phyloP scores from a whole-genome alignment of 1,140 invertebrate genomes.

The Arion vulgaris region DNA sequence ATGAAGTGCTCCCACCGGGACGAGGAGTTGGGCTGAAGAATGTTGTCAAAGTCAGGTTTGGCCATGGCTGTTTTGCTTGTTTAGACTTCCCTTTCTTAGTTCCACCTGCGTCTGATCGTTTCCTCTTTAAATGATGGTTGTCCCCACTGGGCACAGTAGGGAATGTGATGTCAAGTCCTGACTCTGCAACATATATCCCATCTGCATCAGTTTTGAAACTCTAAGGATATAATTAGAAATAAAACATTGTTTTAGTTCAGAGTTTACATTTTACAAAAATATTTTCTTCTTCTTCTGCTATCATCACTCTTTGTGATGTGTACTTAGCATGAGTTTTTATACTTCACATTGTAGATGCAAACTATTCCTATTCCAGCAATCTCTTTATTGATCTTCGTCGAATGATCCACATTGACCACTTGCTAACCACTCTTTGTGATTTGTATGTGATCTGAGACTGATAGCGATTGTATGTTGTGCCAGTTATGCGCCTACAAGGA shows the following conservation, averaged over 20 bases:
- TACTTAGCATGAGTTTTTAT: no score
- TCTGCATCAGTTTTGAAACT: not conserved
- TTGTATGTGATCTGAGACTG: no score
- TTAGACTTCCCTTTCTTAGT: not conserved
- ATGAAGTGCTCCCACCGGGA: not conserved
- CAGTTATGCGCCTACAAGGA: no score
- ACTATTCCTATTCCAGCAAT: no score
- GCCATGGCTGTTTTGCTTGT: not conserved
- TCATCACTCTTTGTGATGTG: no score
- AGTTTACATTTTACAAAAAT: no score
- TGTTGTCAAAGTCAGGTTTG: conserved; percentile 8
- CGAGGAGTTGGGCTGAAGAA: conserved; percentile 13
- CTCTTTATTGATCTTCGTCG: no score
- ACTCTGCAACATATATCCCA: not conserved
- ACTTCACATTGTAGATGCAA: no score
- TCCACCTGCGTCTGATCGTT: not conserved
- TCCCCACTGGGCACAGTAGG: not conserved
- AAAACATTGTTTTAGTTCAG: not conserved
- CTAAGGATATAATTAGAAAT: not conserved
- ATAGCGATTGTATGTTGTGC: no score
- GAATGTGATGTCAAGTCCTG: not conserved
- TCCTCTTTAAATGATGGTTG: not conserved
- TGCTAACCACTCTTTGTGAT: no score
- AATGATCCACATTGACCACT: no score
- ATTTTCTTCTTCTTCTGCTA: no score